Conservation (phyloP, 1,140 invertebrate genomes). For the Dufourea novaeangliae region DNA sequence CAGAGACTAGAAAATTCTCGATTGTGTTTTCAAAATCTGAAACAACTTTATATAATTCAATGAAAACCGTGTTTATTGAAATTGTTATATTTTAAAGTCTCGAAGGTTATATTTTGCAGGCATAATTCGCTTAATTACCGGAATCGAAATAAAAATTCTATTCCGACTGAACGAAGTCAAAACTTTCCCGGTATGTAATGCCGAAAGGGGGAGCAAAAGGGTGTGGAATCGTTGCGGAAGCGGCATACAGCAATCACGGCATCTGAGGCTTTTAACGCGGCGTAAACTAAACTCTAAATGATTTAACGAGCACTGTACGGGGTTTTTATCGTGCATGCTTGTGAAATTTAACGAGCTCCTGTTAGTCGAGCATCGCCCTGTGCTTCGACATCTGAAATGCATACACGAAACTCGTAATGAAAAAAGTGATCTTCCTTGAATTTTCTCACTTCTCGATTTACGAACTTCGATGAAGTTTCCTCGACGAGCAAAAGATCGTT, state of each 20-base stretch:
- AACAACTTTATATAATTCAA: too few species aligned
- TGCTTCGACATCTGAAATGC: background rate
- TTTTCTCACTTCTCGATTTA: background rate
- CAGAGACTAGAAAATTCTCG: too few species aligned
- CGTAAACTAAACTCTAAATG: conserved; percentile 23
- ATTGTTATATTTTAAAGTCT: background rate
- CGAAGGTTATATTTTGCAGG: background rate
- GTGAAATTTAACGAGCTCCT: background rate
- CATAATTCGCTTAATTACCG: background rate
- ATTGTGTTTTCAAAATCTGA: too few species aligned
- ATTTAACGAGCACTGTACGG: conserved; percentile 11
- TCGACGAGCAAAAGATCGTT: conserved; percentile 9
- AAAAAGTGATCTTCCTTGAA: background rate
- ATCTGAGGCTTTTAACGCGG: conserved; percentile 38
- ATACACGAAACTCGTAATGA: background rate
- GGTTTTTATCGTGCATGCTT: background rate
- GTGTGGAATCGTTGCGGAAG: conserved; percentile 23
- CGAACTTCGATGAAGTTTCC: conserved; percentile 14
- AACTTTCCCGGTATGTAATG: conserved; percentile 18
- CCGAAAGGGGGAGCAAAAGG: conserved; percentile 10
- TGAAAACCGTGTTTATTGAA: too few species aligned
- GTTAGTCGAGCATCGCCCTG: background rate
- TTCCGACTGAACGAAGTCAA: conserved; percentile 1
- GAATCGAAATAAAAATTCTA: background rate
- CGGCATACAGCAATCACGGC: conserved; percentile 35